Evolutionary conservation across 2,797 vertebrate genomes (phyloP).

Genomic region (Alcedo quadribrachys): DNA sequence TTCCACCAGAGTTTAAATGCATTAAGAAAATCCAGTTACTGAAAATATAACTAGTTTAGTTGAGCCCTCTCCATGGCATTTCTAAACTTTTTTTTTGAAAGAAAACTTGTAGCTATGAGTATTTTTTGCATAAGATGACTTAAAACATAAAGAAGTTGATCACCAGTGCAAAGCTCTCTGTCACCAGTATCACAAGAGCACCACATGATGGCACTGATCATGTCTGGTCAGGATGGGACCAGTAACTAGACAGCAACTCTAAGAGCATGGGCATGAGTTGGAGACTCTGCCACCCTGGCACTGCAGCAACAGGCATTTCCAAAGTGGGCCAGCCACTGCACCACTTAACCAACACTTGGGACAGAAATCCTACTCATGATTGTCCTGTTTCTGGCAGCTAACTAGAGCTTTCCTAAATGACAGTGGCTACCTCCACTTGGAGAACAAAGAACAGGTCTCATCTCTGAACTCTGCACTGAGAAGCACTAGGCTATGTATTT

Average conservation of each 20-base stretch:
- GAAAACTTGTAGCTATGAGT: too few species aligned
- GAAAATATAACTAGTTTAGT: too few species aligned
- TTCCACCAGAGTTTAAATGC: too few species aligned
- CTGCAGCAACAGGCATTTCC: not conserved
- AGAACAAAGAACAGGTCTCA: not conserved
- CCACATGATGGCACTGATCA: slow-evolving; percentile 35
- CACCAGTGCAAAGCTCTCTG: not conserved
- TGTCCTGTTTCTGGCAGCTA: not conserved
- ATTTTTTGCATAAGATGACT: not conserved
- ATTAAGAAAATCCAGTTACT: too few species aligned
- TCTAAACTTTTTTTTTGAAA: too few species aligned
- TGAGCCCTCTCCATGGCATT: too few species aligned
- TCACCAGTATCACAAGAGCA: not conserved
- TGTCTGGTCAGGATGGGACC: not conserved
- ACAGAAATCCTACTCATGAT: not conserved
- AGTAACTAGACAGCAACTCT: not conserved
- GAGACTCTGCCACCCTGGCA: not conserved
- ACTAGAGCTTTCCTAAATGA: not conserved
- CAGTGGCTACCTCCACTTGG: not conserved
- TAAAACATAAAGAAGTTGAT: not conserved
- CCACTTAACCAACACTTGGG: not conserved
- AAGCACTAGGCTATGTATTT: not conserved
- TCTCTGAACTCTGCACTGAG: not conserved
- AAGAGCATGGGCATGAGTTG: not conserved
- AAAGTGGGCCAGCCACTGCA: not conserved